A percentile compares a stretch with the other conserved stretches of the same genome.
Conservation (phyloP, 2,113 vertebrate genomes). For the Crocuta crocuta region DNA sequence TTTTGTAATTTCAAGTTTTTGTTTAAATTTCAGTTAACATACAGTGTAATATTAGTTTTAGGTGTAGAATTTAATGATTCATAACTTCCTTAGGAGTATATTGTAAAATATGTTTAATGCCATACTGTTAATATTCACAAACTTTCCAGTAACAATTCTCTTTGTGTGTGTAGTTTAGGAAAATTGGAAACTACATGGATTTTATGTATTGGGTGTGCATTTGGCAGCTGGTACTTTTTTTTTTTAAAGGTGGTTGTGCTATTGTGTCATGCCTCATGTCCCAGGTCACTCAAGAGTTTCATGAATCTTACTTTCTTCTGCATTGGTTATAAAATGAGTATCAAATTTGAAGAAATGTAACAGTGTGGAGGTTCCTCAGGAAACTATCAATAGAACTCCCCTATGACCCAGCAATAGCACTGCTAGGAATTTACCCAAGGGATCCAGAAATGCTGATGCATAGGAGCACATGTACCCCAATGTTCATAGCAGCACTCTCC, state of each 20-base stretch:
- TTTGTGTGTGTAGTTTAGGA: neutral
- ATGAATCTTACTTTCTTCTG: neutral
- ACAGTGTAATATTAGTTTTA: no score
- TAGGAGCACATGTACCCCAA: no score
- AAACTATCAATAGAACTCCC: no score
- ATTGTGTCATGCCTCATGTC: neutral
- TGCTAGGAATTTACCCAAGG: no score
- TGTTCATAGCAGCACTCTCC: no score
- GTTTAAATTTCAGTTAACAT: no score
- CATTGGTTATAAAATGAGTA: neutral
- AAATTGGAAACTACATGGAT: neutral
- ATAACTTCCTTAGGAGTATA: neutral
- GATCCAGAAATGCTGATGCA: no score
- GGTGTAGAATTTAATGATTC: no score
- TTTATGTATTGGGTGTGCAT: neutral
- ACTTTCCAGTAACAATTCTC: neutral
- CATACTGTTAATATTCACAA: neutral
- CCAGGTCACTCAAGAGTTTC: neutral
- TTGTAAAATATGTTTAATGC: neutral
- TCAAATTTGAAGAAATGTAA: neutral
- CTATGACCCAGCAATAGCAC: no score
- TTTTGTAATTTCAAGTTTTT: no score
- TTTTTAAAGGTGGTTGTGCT: neutral
- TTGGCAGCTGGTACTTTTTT: neutral
- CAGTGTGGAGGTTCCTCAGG: no score